Base-by-base conservation (phyloP, 2,113 vertebrate species). In the Lontra canadensis region DNA sequence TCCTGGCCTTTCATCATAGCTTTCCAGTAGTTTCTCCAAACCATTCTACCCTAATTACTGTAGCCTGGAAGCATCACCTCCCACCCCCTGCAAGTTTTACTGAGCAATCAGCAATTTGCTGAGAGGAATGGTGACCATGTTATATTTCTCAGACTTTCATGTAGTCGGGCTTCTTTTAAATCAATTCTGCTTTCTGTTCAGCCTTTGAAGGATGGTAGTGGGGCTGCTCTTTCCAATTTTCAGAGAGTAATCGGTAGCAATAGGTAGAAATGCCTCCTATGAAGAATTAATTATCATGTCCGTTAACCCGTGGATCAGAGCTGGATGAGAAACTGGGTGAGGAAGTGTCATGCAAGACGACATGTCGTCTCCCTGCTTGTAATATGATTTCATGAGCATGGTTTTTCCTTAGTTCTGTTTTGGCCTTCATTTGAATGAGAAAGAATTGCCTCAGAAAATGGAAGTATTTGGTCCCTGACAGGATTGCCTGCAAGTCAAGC, bases 21-120 rank as follows among this genome's bases (percentile, higher is more conserved):
- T 94, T 97, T 97, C 87, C 83, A 84, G 89, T 67, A 71, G 61
- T 76, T 71, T 96, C 76, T 90, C 52, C 88, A 94, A 93, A 93
- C 71, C 61, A 78, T 82, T 88, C 42, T 52, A 73, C 47, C 18
- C 39, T 97, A 90, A 94, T 85, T 88, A 71, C 18, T 69, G 11
- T 67, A 78, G 63, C 25, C 18, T 63, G 67, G 71, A 96, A 95
- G 81, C 9, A 49, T 57, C 39, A 76, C 71, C 78, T 88, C 73
- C 59, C 63, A 79, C 14, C 21, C 39, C 2, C 52, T 31, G 21
- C 61, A 61, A 83, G 36, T 92, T 90, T 94, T 83, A 63, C 55
- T 89, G 67, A 94, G 63, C 39, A 92, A 80, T 88, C 15, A 52
- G 42, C n/a, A 83, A 26, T 91, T 93, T 92, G 17, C 79, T 88